These are phyloP conservation scores for Heterodera carotae DNA, from an alignment of 1,140 invertebrate genomes.

Conservation along the genomic window DNA sequence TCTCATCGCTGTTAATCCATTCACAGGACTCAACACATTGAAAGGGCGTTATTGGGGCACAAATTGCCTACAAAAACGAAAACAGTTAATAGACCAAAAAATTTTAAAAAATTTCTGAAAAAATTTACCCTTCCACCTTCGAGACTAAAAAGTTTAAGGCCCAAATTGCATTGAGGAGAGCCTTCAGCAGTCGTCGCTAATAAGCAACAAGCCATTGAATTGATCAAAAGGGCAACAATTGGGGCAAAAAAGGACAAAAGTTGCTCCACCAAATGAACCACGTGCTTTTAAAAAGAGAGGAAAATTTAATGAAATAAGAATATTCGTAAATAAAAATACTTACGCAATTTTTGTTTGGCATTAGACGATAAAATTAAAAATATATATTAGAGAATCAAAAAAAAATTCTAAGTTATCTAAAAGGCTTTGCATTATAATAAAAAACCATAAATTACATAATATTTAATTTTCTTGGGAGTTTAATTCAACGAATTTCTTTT, in stretches of 20 bases:
- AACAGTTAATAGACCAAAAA: too few relatives aligned
- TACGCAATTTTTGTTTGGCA: not conserved
- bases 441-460: too few relatives aligned
- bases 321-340: conserved; percentile 1
- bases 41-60: conserved; percentile 34
- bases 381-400: conserved; percentile 6
- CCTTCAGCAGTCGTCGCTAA: not conserved
- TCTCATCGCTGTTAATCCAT: conserved; percentile 35
- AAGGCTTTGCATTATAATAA: too few relatives aligned
- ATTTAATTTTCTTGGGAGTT: too few relatives aligned
- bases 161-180: conserved; percentile 42
- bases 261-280: not conserved
- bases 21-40: conserved; percentile 46
- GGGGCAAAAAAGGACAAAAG: not conserved
- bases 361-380: not conserved
- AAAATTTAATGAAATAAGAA: not conserved
- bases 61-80: conserved; percentile 35
- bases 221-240: conserved; percentile 1
- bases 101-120: conserved; percentile 1
- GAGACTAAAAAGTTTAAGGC: conserved; percentile 41
- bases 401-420: conserved; percentile 4
- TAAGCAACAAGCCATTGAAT: not conserved
- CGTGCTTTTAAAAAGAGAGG: not conserved
- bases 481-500: not conserved
- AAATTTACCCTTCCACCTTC: conserved; percentile 38